Percentiles rank a stretch among this genome's conserved stretches.
Evolutionary conservation across 2,888 invertebrate genomes (phyloP).

Genomic region (Choreutis nemorana): DNA sequence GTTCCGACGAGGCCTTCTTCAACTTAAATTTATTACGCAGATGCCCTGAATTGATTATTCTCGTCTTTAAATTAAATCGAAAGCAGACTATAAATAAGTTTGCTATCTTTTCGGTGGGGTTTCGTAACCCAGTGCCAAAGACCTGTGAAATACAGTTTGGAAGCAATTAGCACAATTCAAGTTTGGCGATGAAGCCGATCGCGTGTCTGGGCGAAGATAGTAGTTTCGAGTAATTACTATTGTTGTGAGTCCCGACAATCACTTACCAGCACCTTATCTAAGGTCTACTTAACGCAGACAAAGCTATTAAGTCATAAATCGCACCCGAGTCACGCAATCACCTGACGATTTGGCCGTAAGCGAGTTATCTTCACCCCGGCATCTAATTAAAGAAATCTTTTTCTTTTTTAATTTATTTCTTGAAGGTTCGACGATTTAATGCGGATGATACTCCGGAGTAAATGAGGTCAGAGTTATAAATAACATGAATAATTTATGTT

Average conservation of each 20-base stretch:
- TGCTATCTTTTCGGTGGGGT: too few species aligned
- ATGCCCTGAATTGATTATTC: too few species aligned
- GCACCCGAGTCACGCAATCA: slow-evolving; percentile 52
- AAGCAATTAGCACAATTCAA: slow-evolving; percentile 52
- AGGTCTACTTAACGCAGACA: slow-evolving; percentile 60
- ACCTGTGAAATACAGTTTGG: slow-evolving; percentile 16
- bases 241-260: slow-evolving; percentile 66
- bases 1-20: too few species aligned
- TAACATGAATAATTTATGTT: too few species aligned
- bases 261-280: slow-evolving; percentile 64
- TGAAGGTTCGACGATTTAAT: slow-evolving; percentile 2
- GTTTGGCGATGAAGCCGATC: slow-evolving; percentile 50
- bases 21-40: too few species aligned
- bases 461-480: too few species aligned
- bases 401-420: slow-evolving; percentile 14
- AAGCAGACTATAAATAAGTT: too few species aligned
- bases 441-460: too few species aligned
- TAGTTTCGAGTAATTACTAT: slow-evolving; percentile 65
- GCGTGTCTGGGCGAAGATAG: slow-evolving; percentile 55
- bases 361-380: slow-evolving; percentile 50
- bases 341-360: slow-evolving; percentile 48
- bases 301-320: slow-evolving; percentile 65
- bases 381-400: slow-evolving; percentile 52
- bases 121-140: neutral
- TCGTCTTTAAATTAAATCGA: too few species aligned